phyloP scores from a whole-genome alignment of 2,797 vertebrate genomes.

The Aphelocoma californica region DNA sequence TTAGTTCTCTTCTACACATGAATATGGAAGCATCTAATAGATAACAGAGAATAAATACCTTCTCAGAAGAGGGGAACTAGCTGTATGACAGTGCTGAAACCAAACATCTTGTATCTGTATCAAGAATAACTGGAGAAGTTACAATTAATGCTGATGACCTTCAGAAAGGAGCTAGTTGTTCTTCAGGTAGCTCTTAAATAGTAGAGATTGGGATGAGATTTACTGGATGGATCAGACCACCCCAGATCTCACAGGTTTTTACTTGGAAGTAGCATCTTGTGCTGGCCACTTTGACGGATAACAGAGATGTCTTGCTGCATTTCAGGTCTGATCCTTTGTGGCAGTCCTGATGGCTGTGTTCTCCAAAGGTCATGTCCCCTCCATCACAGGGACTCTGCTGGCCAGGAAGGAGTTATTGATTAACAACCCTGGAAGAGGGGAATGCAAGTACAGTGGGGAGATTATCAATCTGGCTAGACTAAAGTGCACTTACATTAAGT shows the following conservation, averaged over 20 bases:
- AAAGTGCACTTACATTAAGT: background rate
- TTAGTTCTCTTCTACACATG: background rate
- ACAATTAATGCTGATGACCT: background rate
- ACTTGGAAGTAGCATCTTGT: background rate
- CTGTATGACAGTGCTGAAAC: background rate
- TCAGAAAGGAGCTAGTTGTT: background rate
- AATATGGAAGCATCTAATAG: background rate
- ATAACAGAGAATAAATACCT: background rate
- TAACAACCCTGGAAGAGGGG: background rate
- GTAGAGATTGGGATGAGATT: background rate
- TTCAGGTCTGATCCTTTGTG: background rate
- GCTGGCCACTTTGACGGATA: background rate
- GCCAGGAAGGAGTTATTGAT: background rate
- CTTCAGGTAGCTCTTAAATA: background rate
- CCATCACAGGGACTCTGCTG: background rate
- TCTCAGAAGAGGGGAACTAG: background rate
- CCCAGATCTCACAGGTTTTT: background rate
- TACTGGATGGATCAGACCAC: background rate
- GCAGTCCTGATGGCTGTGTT: background rate
- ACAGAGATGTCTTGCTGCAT: background rate
- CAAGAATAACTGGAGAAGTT: background rate
- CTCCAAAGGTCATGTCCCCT: background rate
- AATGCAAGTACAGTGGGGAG: background rate
- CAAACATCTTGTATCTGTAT: background rate
- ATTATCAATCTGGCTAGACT: background rate